Conservation (phyloP, 2,113 vertebrate genomes). For the Pomatostomus ruficeps region DNA sequence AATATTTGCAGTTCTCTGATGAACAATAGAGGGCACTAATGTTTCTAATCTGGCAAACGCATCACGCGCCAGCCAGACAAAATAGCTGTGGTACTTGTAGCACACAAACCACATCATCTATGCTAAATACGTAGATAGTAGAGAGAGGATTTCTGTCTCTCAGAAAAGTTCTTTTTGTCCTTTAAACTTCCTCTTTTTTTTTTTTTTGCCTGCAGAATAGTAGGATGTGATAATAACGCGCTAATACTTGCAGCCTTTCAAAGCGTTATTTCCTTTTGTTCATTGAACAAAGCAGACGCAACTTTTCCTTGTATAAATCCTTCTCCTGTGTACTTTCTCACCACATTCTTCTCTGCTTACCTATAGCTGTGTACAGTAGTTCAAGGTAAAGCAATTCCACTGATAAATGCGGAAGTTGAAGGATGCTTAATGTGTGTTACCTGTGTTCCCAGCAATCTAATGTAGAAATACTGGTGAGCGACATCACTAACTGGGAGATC, state of each 20-base stretch:
- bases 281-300: slow-evolving; percentile 7
- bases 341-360: slow-evolving; percentile 13
- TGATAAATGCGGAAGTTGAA: not conserved
- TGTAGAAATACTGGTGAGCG: not conserved
- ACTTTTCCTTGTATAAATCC: slow-evolving; percentile 26
- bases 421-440: not conserved
- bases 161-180: slow-evolving; percentile 33
- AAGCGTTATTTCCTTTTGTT: slow-evolving; percentile 49
- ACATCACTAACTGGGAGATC: not conserved
- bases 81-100: not conserved
- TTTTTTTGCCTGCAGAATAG: not conserved
- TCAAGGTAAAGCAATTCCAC: not conserved
- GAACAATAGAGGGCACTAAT: slow-evolving; percentile 87
- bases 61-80: not conserved
- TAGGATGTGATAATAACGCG: not conserved
- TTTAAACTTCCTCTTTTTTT: not conserved
- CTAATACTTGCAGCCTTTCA: slow-evolving; percentile 34
- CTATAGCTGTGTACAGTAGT: not conserved
- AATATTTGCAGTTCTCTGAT: slow-evolving; percentile 71
- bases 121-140: slow-evolving; percentile 9
- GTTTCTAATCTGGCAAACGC: slow-evolving; percentile 76
- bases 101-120: slow-evolving; percentile 28
- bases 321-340: slow-evolving; percentile 25
- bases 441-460: not conserved
- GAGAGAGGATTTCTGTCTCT: slow-evolving; percentile 30